phyloP scores from a whole-genome alignment of 1,140 invertebrate species.

The Schlechtendalia chinensis region DNA sequence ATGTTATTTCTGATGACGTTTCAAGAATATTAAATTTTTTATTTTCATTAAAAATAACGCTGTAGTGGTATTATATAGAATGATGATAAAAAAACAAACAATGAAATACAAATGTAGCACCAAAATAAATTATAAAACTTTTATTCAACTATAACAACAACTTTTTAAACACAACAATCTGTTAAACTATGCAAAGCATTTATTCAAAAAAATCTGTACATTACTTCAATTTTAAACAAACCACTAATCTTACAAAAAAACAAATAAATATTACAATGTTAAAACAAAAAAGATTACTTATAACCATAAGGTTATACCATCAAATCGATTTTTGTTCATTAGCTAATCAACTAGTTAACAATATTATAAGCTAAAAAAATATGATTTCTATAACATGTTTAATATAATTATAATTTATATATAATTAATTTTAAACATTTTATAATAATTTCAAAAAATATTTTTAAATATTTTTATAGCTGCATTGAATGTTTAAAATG shows the following conservation, averaged over 20 bases:
- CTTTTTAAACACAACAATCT: background rate
- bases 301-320: too few relatives aligned
- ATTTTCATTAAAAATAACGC: constrained; percentile 9
- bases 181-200: background rate
- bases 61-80: background rate
- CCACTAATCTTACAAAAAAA: background rate
- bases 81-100: background rate
- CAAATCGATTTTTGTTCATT: too few relatives aligned
- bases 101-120: background rate
- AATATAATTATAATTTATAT: too few relatives aligned
- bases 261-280: too few relatives aligned
- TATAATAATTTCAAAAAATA: too few relatives aligned
- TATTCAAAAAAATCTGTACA: constrained; percentile 9
- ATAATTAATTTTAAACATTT: too few relatives aligned
- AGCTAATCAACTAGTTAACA: too few relatives aligned
- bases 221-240: background rate
- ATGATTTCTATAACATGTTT: too few relatives aligned
- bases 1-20: background rate
- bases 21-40: constrained; percentile 6
- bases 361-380: too few relatives aligned
- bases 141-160: background rate
- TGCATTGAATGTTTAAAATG: background rate
- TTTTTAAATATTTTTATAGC: too few relatives aligned
- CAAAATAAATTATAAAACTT: constrained; percentile 29
- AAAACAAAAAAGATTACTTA: too few relatives aligned